These are phyloP conservation scores for Bubo blakistoni DNA, from an alignment of 2,113 vertebrate species.

Conservation along the genomic window DNA sequence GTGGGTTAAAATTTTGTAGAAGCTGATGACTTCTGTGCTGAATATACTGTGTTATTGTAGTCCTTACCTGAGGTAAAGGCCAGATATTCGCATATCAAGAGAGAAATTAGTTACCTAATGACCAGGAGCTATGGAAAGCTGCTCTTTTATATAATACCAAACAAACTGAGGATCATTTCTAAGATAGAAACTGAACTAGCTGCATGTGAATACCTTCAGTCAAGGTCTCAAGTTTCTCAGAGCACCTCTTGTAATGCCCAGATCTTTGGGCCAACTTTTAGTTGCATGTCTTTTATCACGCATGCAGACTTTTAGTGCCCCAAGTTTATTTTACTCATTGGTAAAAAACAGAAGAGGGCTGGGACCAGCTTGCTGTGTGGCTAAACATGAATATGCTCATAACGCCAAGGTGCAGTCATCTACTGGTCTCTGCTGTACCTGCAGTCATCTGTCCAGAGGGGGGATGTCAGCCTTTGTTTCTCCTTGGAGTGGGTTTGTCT, in stretches of 20 bases:
- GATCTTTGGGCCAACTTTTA: neutral
- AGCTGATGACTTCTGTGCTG: neutral
- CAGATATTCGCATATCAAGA: neutral
- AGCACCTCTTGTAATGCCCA: neutral
- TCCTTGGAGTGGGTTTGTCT: neutral
- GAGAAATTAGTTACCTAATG: neutral
- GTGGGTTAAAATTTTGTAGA: neutral
- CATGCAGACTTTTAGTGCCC: neutral
- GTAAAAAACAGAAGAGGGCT: neutral
- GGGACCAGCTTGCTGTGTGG: neutral
- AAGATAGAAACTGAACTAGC: neutral
- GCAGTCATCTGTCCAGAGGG: neutral
- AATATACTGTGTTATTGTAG: neutral
- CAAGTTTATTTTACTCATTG: neutral
- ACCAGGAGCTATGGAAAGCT: neutral
- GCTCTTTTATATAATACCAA: neutral
- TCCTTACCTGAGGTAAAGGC: neutral
- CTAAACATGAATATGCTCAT: neutral
- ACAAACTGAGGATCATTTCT: neutral
- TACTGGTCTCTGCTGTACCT: neutral
- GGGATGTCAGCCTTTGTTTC: neutral
- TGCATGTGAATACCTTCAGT: neutral
- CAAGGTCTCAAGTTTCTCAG: neutral
- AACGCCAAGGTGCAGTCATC: neutral
- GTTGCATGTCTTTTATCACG: rapidly evolving